Conservation (phyloP, 2,888 invertebrate species). For the Labia minor region DNA sequence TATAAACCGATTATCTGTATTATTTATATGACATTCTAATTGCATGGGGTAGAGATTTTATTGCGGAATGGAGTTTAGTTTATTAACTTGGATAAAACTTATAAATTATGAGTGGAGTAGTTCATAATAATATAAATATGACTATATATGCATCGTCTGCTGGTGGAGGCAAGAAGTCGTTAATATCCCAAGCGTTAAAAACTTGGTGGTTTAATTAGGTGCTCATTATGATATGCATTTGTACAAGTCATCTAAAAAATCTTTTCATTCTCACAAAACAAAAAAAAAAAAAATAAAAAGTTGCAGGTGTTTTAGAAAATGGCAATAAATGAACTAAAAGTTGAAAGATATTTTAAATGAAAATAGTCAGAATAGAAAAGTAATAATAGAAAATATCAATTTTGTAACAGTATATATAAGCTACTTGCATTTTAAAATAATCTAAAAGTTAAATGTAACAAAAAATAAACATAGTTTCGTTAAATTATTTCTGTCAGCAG, state of each 20-base stretch:
- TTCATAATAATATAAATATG: conserved; percentile 13
- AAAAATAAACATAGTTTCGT: too few species aligned
- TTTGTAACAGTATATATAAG: too few species aligned
- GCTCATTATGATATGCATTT: not conserved
- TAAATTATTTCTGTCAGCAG: too few species aligned
- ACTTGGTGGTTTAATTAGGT: conserved; percentile 7
- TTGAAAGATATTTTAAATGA: too few species aligned
- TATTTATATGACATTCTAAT: conserved; percentile 13
- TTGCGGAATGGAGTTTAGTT: conserved; percentile 13
- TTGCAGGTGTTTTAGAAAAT: not conserved
- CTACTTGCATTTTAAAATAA: too few species aligned
- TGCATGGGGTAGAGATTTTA: not conserved
- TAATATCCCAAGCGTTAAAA: not conserved
- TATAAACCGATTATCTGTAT: conserved; percentile 13
- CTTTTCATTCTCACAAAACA: not conserved
- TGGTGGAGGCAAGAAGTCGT: not conserved
- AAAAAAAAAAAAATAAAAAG: not conserved
- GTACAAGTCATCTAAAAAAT: not conserved
- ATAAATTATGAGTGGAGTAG: not conserved
- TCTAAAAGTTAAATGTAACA: too few species aligned
- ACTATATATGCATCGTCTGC: not conserved
- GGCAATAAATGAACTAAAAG: too few species aligned
- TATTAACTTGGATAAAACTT: conserved; percentile 13
- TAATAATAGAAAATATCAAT: too few species aligned
- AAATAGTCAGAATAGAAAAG: too few species aligned